Percentiles rank a stretch among this genome's conserved stretches.
phyloP scores from a whole-genome alignment of 2,797 vertebrate genomes.

The Semotilus atromaculatus region DNA sequence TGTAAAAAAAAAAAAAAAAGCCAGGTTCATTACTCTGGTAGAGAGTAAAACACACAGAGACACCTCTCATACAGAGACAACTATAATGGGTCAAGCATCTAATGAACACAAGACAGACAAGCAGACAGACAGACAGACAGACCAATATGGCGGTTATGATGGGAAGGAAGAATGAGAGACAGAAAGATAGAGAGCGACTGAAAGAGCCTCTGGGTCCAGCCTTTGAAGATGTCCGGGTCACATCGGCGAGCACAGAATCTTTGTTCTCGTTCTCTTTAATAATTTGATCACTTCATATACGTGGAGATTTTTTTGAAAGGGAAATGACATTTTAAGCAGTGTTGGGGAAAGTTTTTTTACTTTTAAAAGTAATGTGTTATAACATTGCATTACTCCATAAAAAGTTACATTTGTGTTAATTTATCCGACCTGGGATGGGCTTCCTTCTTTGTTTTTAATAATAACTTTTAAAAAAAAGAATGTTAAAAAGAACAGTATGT shows the following conservation, averaged over 20 bases:
- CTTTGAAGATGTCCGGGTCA: conserved; percentile 70
- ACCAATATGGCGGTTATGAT: conserved; percentile 17
- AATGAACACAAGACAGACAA: conserved; percentile 59
- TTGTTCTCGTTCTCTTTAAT: conserved; percentile 32
- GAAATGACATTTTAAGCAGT: background rate
- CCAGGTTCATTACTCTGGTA: conserved; percentile 40
- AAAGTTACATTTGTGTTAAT: background rate
- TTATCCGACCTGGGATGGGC: background rate
- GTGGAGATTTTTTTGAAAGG: conserved; percentile 11
- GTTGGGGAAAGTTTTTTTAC: background rate
- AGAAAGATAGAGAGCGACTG: conserved; percentile 46
- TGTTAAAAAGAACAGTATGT: too few species aligned
- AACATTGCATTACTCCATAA: background rate
- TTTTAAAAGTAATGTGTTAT: background rate
- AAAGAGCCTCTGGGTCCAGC: conserved; percentile 64
- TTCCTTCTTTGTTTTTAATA: background rate
- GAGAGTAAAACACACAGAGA: conserved; percentile 51
- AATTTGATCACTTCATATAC: conserved; percentile 10
- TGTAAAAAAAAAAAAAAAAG: conserved; percentile 45
- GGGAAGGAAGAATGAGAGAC: conserved; percentile 44
- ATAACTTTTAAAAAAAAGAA: too few species aligned
- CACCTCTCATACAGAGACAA: conserved; percentile 42
- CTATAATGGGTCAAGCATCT: conserved; percentile 68
- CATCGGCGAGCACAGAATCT: conserved; percentile 62
- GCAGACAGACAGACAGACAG: conserved; percentile 41